Percentiles rank a stretch among this genome's conserved stretches.
Evolutionary conservation across 1,140 invertebrate genomes (phyloP).

Genomic region (Anagrus nilaparvatae): DNA sequence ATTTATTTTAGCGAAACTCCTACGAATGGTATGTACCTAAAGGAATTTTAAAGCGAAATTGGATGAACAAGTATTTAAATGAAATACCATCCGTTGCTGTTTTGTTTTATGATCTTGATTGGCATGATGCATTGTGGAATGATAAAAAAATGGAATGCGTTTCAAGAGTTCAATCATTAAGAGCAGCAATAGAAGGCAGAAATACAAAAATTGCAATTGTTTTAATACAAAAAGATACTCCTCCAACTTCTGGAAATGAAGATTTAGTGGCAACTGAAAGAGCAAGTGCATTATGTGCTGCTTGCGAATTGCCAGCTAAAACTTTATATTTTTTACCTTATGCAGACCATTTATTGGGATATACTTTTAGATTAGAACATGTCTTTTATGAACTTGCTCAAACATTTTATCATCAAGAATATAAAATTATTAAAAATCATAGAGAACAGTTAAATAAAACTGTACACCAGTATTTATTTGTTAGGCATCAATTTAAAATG

Average conservation of each 20-base stretch:
- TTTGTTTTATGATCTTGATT: slow-evolving; percentile 93
- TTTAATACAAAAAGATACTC: slow-evolving; percentile 69
- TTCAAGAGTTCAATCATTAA: slow-evolving; percentile 76
- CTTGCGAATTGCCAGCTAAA: slow-evolving; percentile 87
- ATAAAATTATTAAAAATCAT: slow-evolving; percentile 78
- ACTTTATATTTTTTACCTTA: slow-evolving; percentile 82
- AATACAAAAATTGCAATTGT: slow-evolving; percentile 81
- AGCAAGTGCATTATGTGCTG: slow-evolving; percentile 76
- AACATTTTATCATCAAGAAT: slow-evolving; percentile 83
- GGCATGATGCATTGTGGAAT: slow-evolving; percentile 89
- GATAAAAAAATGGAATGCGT: slow-evolving; percentile 91
- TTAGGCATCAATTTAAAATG: slow-evolving; percentile 94
- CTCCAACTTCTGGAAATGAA: slow-evolving; percentile 68
- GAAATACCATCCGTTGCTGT: slow-evolving; percentile 87
- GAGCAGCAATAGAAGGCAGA: slow-evolving; percentile 62
- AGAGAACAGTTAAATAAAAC: slow-evolving; percentile 86
- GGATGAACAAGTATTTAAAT: slow-evolving; percentile 90
- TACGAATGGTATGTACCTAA: slow-evolving; percentile 96
- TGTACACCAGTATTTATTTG: slow-evolving; percentile 83
- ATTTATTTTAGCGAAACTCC: slow-evolving; percentile 55
- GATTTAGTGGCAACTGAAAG: slow-evolving; percentile 80
- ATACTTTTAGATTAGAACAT: slow-evolving; percentile 72
- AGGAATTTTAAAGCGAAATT: slow-evolving; percentile 90
- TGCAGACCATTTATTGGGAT: slow-evolving; percentile 78
- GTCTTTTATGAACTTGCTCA: slow-evolving; percentile 89